Percentiles rank a stretch among this genome's conserved stretches.
These are phyloP conservation scores for Centropus unirufus DNA, from an alignment of 2,113 vertebrate species.

Conservation along the genomic window DNA sequence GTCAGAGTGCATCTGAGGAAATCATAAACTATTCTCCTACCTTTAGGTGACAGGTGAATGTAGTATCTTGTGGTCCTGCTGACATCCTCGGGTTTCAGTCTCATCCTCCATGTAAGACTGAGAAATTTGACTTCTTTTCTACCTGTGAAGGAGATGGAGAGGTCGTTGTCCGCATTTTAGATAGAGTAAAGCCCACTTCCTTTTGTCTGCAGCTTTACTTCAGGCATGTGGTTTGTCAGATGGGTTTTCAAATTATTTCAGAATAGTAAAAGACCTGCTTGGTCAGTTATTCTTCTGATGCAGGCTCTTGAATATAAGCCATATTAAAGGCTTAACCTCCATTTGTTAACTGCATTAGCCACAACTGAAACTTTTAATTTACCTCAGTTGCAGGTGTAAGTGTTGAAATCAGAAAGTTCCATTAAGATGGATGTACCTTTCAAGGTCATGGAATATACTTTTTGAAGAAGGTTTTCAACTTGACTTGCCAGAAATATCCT, in stretches of 20 bases:
- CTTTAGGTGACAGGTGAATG: neutral
- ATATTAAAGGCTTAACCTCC: neutral
- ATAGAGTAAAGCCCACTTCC: neutral
- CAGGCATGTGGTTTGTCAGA: neutral
- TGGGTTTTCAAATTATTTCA: neutral
- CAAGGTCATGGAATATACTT: neutral
- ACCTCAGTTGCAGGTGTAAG: neutral
- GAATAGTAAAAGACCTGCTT: neutral
- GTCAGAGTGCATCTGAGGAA: fast-evolving
- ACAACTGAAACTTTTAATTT: neutral
- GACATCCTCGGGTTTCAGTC: neutral
- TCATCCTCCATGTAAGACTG: neutral
- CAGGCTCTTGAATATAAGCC: fast-evolving
- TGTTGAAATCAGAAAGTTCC: neutral
- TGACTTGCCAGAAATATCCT: neutral
- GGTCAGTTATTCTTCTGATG: neutral
- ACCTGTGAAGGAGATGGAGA: neutral
- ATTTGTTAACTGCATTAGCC: neutral
- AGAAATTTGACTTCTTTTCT: neutral
- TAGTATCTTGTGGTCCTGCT: neutral
- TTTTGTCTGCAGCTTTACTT: neutral
- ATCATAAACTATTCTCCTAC: neutral
- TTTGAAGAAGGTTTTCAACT: neutral
- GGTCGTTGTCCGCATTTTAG: neutral
- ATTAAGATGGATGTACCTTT: neutral